Evolutionary conservation across 2,797 vertebrate genomes (phyloP), one percentile per base, ranked within the genome.

Genomic region (Lacerta viridis): DNA sequence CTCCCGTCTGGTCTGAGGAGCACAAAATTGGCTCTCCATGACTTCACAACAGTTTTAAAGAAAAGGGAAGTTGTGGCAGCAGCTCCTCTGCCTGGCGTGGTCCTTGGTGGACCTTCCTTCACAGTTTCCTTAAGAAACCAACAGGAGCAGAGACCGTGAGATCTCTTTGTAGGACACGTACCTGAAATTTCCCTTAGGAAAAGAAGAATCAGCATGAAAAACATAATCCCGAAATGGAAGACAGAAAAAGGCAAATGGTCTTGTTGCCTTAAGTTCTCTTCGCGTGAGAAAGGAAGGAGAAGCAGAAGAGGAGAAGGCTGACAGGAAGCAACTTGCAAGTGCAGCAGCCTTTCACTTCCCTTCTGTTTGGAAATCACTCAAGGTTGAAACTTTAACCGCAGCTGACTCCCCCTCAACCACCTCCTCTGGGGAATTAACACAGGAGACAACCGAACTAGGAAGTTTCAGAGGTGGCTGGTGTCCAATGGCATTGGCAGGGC

Each of bases 201-300:
- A 64, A 41, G 4, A 11, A 85, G 69, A 3, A 74, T 8, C 69
- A 85, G 39, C 27, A 89, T 1, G 6, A 41, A 33, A 27, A 64
- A 2, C 36, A 29, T 64, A 4, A 29, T n/a, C 68, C 3, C 9
- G 33, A 18, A 18, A 15, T 23, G 17, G 17, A 61, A 61, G 7
- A 61, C 59, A 5, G 15, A 10, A 20, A 39, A 74, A 5, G 4
- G 0, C 4, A 41, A 59, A 46, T 4, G 13, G 9, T 46, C 25
- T 20, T 66, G 20, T 66, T 15, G 27, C 23, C 20, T 66, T 8
- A 1, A 0, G 9, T 72, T 39, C 20, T 55, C 17, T 4, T n/a
- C 3, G 3, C 55, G n/a, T 6, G 6, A 5, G 7, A 0, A 33
- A 4, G 1, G 4, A 8, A 68, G 46, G n/a, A 39, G 13, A 80